Evolutionary conservation across 2,888 invertebrate species (phyloP).

Genomic region (Hecatera dysodea): DNA sequence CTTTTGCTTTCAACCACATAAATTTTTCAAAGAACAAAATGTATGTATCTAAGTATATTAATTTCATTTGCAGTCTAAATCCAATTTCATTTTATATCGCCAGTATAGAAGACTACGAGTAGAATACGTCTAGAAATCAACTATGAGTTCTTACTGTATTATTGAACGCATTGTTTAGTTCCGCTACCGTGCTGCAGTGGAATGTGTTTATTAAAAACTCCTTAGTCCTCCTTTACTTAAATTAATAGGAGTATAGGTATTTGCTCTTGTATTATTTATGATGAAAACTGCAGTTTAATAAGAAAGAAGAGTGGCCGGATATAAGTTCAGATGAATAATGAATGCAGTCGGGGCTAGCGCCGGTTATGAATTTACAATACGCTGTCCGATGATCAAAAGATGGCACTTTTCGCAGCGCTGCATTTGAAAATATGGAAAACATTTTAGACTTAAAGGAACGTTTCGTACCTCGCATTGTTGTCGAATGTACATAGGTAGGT

Average conservation of each 20-base stretch:
- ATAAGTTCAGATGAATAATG: constrained; percentile 54
- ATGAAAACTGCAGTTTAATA: constrained; percentile 9
- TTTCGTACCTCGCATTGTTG: neutral
- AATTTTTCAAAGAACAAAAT: neutral
- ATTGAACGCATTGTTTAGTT: constrained; percentile 2
- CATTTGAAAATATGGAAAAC: constrained; percentile 20
- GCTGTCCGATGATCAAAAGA: constrained; percentile 17
- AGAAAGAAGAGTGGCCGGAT: constrained; percentile 14
- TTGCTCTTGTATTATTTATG: constrained; percentile 5
- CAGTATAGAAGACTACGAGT: no score
- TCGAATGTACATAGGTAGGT: neutral
- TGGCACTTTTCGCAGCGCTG: constrained; percentile 18
- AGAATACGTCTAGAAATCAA: constrained; percentile 10
- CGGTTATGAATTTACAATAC: constrained; percentile 51
- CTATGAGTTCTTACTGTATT: constrained; percentile 16
- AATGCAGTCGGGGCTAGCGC: constrained; percentile 9
- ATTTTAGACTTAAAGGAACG: neutral
- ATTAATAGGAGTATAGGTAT: neutral
- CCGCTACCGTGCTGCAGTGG: neutral
- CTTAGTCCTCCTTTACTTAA: constrained; percentile 28
- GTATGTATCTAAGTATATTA: no score
- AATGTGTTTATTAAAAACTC: constrained; percentile 28
- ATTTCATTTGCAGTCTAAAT: neutral
- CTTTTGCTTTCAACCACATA: neutral
- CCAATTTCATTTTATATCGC: neutral